These are phyloP conservation scores for Crioceris asparagi DNA, from an alignment of 2,888 invertebrate genomes.

Conservation along the genomic window DNA sequence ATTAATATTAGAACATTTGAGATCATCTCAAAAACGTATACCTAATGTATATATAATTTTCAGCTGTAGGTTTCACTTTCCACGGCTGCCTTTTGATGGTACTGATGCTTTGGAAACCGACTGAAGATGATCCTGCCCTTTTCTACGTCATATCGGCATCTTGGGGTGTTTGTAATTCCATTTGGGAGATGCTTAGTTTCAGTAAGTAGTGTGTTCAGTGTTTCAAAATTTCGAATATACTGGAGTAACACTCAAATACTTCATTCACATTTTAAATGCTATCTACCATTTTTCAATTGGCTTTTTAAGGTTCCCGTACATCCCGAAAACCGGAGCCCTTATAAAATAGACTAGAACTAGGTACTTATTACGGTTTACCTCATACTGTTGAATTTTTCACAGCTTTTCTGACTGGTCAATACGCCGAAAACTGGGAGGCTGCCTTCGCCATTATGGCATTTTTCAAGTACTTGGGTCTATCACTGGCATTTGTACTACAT, in stretches of 20 bases:
- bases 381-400: constrained; percentile 14
- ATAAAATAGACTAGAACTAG: too few relatives aligned
- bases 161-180: constrained; percentile 78
- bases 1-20: background rate
- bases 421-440: constrained; percentile 39
- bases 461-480: constrained; percentile 50
- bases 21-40: background rate
- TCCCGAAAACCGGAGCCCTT: too few relatives aligned
- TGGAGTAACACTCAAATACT: too few relatives aligned
- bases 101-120: constrained; percentile 68
- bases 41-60: constrained; percentile 13
- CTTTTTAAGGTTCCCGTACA: too few relatives aligned
- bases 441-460: constrained; percentile 43
- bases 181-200: constrained; percentile 67
- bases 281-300: constrained; percentile 3
- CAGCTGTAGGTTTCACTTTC: constrained; percentile 70
- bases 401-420: constrained; percentile 38
- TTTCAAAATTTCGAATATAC: too few relatives aligned
- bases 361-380: too few relatives aligned
- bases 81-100: constrained; percentile 70
- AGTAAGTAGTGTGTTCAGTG: constrained; percentile 27
- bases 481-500: constrained; percentile 53
- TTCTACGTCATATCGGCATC: constrained; percentile 76
- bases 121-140: constrained; percentile 67
- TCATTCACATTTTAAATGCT: too few relatives aligned